Conservation (phyloP, 1,140 invertebrate species). For the Drosophila repletoides region DNA sequence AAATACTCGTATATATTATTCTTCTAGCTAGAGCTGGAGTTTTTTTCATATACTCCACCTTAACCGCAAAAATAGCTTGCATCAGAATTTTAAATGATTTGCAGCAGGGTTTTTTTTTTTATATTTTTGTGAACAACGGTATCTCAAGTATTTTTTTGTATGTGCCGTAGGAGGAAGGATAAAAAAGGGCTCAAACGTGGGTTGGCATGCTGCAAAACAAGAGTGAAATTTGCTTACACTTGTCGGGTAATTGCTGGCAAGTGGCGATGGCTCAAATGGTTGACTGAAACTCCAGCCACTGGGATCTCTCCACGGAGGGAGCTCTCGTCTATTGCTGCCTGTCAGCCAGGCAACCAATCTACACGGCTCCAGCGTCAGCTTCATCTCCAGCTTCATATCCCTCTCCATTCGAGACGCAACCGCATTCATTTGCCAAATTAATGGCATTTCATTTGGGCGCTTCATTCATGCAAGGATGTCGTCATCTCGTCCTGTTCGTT, state of each 20-base stretch:
- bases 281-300: constrained; percentile 9
- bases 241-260: constrained; percentile 72
- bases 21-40: background rate
- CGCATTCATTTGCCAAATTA: constrained; percentile 80
- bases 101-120: too few relatives aligned
- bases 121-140: constrained; percentile 1
- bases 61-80: background rate
- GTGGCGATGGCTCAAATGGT: constrained; percentile 50
- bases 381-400: too few relatives aligned
- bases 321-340: background rate
- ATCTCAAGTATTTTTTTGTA: constrained; percentile 13
- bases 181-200: too few relatives aligned
- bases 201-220: background rate
- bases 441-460: constrained; percentile 78
- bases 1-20: too few relatives aligned
- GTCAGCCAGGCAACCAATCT: constrained; percentile 34
- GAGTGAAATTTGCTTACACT: constrained; percentile 72
- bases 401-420: constrained; percentile 53
- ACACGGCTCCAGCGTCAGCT: constrained; percentile 26
- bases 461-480: constrained; percentile 76
- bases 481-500: constrained; percentile 35
- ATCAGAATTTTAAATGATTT: constrained; percentile 18
- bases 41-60: background rate
- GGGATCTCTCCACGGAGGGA: background rate
- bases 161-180: background rate